Base-by-base conservation (phyloP, 2,888 invertebrate genomes). In the Pristionchus mayeri region DNA sequence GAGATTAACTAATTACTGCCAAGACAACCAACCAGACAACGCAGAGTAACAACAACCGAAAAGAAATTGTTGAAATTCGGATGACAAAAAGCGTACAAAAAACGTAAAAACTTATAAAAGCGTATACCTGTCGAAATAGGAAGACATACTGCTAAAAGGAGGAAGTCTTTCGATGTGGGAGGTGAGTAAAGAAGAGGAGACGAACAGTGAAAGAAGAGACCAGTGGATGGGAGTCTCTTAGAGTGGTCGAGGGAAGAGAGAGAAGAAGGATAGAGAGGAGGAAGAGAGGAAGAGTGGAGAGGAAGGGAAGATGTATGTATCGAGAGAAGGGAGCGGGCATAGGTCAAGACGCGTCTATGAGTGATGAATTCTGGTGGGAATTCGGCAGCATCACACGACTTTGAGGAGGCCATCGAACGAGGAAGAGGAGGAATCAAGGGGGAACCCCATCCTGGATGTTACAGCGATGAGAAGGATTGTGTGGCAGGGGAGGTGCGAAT, bases 321-420 rank as follows among this genome's bases (percentile, higher is more conserved):
- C 40, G 71, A 71, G 71, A 71, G 79, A 75, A 57, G 52, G 54
- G 75, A 48, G 80, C 44, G 48, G 71, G 84, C 24, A 84, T 50
- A 85, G 52, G 63, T 54, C 27, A 80, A 44, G 57, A 40, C 76
- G 50, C 76, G 48, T 30, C 50, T 48, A 76, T 71, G 71, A 71
- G 71, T 71, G 54, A 57, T 82, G 57, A 79, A 82, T 57, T 52
- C 57, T 60, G 52, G 37, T 54, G 48, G 57, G 82, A 48, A 82
- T 82, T 54, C 21, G 57, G 18, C 4, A 54, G 37, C 27, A 44
- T 40, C 6, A 63, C 75, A 81, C 82, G 86, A 76, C 85, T 85
- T 85, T 86, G 86, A 85, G 63, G 86, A 78, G 40, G 80, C n/a
- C n/a, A n/a, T n/a, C n/a, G n/a, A n/a, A n/a, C n/a, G n/a, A n/a